Evolutionary conservation across 2,113 vertebrate species (phyloP), one percentile per base, ranked within the genome.

Genomic region (Lophius piscatorius): DNA sequence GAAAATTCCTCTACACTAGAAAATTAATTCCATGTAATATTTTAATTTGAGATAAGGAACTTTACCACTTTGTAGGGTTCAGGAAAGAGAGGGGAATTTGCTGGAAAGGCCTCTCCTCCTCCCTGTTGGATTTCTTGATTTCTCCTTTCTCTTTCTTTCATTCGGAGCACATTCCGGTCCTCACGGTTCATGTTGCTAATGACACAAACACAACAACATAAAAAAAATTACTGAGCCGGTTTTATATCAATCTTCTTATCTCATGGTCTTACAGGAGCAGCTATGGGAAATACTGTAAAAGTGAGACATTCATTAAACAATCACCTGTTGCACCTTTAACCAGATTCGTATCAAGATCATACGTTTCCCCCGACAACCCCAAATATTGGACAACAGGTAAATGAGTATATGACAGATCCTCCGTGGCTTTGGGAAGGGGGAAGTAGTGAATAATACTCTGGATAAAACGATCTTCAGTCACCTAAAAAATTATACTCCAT

Each of bases 181-280:
- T 99, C 97, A 95, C 95, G 95, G 95, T 96, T 99, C 97, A 99
- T 99, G 96, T 96, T 98, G 96, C 97, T 99, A 84, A 46, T 57
- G 91, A 92, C 49, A 91, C 80, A 92, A 87, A 92, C 42, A 83
- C 45, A 78, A 67, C 29, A 80, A 42, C 14, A 88, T 46, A 73
- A 64, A 44, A 52, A n/a, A 49, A 55, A 35, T 51, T 33, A 68
- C 34, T 48, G 6, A 70, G 46, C 62, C 35, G 4, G 10, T 4
- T 9, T 46, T 8, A 16, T 47, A 6, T 41, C 18, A 35, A 65
- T 22, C 54, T 74, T 70, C 24, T 26, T 40, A 36, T 59, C 39
- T 20, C 29, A 24, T 21, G 4, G 13, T 46, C 55, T 34, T 14
- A 31, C 45, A 70, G 21, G 4, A 34, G 21, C 12, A 57, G 20